Percentiles rank a stretch among this genome's conserved stretches.
Conservation (phyloP, 2,113 vertebrate species). For the Empidonax alnorum region DNA sequence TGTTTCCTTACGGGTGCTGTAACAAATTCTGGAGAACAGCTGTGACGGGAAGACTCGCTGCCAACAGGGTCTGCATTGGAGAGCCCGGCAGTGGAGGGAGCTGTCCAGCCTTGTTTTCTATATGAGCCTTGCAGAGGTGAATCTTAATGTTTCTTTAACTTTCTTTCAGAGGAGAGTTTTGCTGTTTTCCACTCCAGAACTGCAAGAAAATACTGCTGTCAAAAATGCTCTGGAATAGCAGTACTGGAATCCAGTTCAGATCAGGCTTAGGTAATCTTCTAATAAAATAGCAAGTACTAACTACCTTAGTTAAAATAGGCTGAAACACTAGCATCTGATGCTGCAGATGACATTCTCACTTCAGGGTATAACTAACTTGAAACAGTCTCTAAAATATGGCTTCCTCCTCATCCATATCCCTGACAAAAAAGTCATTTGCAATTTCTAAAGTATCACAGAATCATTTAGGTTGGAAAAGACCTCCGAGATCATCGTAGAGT, state of each 20-base stretch:
- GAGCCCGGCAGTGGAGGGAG: neutral
- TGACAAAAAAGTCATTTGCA: neutral
- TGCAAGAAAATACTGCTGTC: neutral
- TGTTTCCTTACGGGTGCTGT: slow-evolving; percentile 30
- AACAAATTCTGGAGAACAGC: slow-evolving; percentile 15
- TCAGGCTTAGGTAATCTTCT: neutral
- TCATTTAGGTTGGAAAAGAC: neutral
- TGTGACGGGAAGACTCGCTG: neutral
- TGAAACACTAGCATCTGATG: neutral
- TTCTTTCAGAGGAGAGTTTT: neutral
- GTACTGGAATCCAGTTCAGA: neutral
- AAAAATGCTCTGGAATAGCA: neutral
- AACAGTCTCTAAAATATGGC: neutral
- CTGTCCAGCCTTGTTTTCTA: neutral
- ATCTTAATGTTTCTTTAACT: neutral
- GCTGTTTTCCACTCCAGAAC: neutral
- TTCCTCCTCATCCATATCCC: neutral
- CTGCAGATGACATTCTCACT: neutral
- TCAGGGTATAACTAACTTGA: neutral
- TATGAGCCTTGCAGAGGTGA: neutral
- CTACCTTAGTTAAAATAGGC: neutral
- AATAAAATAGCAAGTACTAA: neutral
- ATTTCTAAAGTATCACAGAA: neutral
- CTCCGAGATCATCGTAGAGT: accelerated
- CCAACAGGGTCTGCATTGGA: neutral